Base-by-base conservation (phyloP, 2,797 vertebrate species). In the Bradypodion pumilum region DNA sequence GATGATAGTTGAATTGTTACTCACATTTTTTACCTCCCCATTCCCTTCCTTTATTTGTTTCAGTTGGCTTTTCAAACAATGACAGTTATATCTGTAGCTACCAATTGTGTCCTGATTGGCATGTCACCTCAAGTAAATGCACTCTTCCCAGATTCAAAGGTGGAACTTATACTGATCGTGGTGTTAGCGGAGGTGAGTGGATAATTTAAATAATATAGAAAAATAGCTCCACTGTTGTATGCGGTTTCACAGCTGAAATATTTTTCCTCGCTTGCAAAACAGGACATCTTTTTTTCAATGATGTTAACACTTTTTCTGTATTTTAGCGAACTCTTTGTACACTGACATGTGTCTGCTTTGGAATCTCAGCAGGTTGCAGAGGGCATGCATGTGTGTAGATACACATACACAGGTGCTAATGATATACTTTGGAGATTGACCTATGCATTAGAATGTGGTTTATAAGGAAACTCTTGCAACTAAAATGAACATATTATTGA, bases 41-140 rank as follows among this genome's bases (percentile, higher is more conserved):
- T 21, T 56, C 52, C 52, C 52, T 89, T 70, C 27, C 52, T 75
- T 66, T 1, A 32, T 74, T 75, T 92, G 32, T 95, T 96, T 73
- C 94, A 99, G 99, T 91, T 99, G 88, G 98, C 98, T 84, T 99
- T 99, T 91, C 98, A 99, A 94, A 96, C 98, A 5, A 99, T 99
- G 98, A 98, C 98, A 77, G 95, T 98, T 65, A 99, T 99, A 23
- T 97, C 98, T 0, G 97, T 99, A 62, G 97, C 98, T 90, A 99
- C 99, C 89, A 99, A 99, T 91, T 99, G 98, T 89, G 94, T 97
- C 4, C 96, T 99, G 91, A 99, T 99, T 70, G 97, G 98, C 91
- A 97, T 99, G 96, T 99, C 98, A 78, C 97, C 98, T 3, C 97
- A 98, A 97, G 97, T 98, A 91, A 96, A 97, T 80, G 92, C 95